Percentiles rank a stretch among this genome's conserved stretches.
These are phyloP conservation scores for Lysandra coridon DNA, from an alignment of 2,888 invertebrate species.

Conservation along the genomic window DNA sequence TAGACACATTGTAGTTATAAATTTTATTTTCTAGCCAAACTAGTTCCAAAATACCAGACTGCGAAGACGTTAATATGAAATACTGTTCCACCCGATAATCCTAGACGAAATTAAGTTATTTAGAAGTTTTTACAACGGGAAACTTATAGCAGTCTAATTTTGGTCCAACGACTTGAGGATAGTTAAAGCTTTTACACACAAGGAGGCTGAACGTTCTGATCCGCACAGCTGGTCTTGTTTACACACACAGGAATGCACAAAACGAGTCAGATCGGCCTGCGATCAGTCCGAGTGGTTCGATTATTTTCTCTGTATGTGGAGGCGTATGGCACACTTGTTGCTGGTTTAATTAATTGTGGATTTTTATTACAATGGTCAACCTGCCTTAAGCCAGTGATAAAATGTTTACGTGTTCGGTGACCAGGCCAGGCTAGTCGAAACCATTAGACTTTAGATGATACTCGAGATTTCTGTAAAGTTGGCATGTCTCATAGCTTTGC, in stretches of 20 bases:
- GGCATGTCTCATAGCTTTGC: background rate
- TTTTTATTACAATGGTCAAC: too few species aligned
- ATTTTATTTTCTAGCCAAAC: constrained; percentile 23
- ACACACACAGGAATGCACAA: too few species aligned
- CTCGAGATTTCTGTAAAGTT: background rate
- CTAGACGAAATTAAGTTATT: background rate
- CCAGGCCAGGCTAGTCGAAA: background rate
- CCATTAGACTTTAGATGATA: background rate
- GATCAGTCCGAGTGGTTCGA: too few species aligned
- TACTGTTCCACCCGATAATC: background rate
- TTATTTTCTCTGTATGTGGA: too few species aligned
- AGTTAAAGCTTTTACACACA: too few species aligned
- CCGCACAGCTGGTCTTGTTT: too few species aligned
- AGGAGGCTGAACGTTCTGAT: too few species aligned
- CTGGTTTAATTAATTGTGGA: too few species aligned
- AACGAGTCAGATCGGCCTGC: too few species aligned
- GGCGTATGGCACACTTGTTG: too few species aligned
- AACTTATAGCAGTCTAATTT: background rate
- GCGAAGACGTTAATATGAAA: background rate
- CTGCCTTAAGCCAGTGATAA: too few species aligned
- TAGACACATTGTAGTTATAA: background rate
- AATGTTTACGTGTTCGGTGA: background rate
- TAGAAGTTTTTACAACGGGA: background rate
- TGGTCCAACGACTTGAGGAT: background rate
- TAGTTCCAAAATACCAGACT: background rate